Conservation (phyloP, 2,888 invertebrate species). For the Xylota sylvarum region DNA sequence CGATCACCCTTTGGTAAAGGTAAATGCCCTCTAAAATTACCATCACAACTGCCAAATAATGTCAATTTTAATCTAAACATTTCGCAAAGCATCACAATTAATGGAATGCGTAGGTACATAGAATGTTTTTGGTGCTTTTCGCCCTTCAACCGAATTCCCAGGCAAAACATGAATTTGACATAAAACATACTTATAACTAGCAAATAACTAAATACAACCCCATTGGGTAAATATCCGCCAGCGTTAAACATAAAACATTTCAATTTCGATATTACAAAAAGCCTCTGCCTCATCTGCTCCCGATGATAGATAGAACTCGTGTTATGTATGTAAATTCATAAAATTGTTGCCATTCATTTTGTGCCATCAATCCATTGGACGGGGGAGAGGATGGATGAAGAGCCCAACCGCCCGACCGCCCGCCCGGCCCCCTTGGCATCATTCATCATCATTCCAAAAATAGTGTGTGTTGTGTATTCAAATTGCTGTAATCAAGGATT, state of each 20-base stretch:
- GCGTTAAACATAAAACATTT: slow-evolving; percentile 72
- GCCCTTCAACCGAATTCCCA: slow-evolving; percentile 41
- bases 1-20: neutral
- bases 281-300: slow-evolving; percentile 42
- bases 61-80: slow-evolving; percentile 58
- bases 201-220: slow-evolving; percentile 70
- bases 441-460: slow-evolving; percentile 42
- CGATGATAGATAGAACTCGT: slow-evolving; percentile 25
- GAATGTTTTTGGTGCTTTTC: slow-evolving; percentile 27
- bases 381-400: neutral
- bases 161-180: slow-evolving; percentile 52
- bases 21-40: slow-evolving; percentile 3
- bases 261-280: slow-evolving; percentile 74
- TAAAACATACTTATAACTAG: slow-evolving; percentile 47
- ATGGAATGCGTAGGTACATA: slow-evolving; percentile 15
- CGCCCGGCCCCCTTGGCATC: slow-evolving; percentile 21
- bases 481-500: slow-evolving; percentile 71
- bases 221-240: slow-evolving; percentile 68
- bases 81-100: slow-evolving; percentile 47
- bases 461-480: slow-evolving; percentile 67
- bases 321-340: slow-evolving; percentile 63
- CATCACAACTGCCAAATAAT: slow-evolving; percentile 35
- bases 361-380: neutral
- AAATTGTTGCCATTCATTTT: slow-evolving; percentile 52
- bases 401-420: no score